A percentile compares a stretch with the other conserved stretches of the same genome.
These are phyloP conservation scores for Ophion costatus DNA, from an alignment of 2,888 invertebrate genomes.

Conservation along the genomic window DNA sequence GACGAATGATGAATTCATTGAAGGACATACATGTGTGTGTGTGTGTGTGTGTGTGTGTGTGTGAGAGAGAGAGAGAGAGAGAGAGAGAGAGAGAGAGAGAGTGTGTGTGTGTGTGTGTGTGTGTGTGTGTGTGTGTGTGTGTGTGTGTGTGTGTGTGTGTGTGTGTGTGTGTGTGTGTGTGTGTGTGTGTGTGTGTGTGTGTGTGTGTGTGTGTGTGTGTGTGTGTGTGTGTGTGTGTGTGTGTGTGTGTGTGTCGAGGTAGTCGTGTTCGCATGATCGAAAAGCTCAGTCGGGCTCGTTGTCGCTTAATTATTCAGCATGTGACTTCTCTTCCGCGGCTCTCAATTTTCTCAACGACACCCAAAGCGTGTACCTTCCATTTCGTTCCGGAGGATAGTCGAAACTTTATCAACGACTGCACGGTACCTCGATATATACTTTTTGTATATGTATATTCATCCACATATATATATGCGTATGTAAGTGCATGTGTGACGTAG, in stretches of 20 bases:
- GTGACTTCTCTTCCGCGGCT: slow-evolving; percentile 38
- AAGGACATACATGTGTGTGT: neutral
- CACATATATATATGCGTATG: neutral
- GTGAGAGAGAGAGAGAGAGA: fast-evolving
- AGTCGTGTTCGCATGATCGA: slow-evolving; percentile 24
- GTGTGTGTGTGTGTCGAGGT: neutral
- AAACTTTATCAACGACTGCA: slow-evolving; percentile 21
- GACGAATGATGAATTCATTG: neutral
- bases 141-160: too few species aligned
- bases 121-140: too few species aligned
- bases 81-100: fast-evolving
- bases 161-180: neutral
- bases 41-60: too few species aligned
- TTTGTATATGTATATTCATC: neutral
- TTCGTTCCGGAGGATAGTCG: neutral
- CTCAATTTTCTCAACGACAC: slow-evolving; percentile 54
- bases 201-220: too few species aligned
- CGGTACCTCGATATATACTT: slow-evolving; percentile 5
- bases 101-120: too few species aligned
- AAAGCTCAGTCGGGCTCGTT: slow-evolving; percentile 21
- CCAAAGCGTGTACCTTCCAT: slow-evolving; percentile 22
- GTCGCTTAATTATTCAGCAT: slow-evolving; percentile 61
- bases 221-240: too few species aligned
- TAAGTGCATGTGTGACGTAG: neutral
- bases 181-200: neutral